These are phyloP conservation scores for Plebejus melissa DNA, from an alignment of 2,888 invertebrate species.

Conservation along the genomic window DNA sequence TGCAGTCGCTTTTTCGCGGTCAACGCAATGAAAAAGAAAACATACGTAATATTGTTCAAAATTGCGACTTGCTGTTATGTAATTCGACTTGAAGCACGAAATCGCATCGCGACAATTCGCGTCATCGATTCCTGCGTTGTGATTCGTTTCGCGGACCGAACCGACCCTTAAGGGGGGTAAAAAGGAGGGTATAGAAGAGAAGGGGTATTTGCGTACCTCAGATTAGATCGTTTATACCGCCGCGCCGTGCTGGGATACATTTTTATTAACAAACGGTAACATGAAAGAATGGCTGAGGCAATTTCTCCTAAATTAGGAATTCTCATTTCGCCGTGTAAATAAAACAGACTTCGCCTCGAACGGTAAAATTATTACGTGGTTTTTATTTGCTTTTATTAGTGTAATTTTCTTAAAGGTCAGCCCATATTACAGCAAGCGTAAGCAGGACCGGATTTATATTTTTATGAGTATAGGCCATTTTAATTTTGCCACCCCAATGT, in stretches of 20 bases:
- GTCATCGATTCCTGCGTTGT: no score
- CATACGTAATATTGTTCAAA: no score
- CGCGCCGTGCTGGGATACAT: not conserved
- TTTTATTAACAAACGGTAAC: constrained; percentile 11
- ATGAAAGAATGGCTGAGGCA: constrained; percentile 1
- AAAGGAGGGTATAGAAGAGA: no score
- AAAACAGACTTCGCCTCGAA: constrained; percentile 8
- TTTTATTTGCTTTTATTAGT: constrained; percentile 1
- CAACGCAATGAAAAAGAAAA: no score
- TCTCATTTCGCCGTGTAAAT: constrained; percentile 7
- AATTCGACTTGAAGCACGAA: no score
- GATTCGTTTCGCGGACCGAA: not conserved
- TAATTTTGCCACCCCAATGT: no score
- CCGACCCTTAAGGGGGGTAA: not conserved
- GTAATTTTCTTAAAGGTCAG: constrained; percentile 7
- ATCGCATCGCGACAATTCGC: no score
- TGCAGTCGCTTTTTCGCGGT: no score
- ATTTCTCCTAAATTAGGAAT: not conserved
- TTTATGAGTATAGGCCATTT: no score
- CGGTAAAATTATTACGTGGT: not conserved
- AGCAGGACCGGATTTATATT: no score
- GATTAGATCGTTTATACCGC: constrained; percentile 13
- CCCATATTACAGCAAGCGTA: not conserved
- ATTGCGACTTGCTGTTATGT: no score
- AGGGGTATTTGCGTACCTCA: not conserved